Evolutionary conservation across 2,113 vertebrate species (phyloP).

Genomic region (Procavia capensis): DNA sequence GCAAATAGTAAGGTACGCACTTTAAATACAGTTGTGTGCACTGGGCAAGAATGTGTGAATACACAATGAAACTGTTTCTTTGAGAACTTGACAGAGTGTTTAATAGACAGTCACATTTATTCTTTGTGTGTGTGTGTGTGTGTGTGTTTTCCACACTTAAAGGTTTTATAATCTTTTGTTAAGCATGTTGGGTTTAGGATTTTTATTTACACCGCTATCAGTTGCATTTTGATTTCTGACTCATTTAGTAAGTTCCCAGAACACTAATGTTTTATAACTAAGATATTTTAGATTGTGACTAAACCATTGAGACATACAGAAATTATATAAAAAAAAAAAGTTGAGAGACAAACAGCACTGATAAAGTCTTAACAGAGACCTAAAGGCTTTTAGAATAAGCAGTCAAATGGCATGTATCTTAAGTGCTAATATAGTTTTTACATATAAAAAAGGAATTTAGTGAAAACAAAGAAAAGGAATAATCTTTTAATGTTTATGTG

Average conservation of each 20-base stretch:
- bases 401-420: conserved; percentile 43
- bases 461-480: background rate
- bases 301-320: background rate
- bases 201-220: conserved; percentile 37
- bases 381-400: background rate
- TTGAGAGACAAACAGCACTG: conserved; percentile 21
- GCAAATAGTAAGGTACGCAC: background rate
- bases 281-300: conserved; percentile 46
- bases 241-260: conserved; percentile 62
- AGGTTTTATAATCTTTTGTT: conserved; percentile 73
- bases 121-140: conserved; percentile 60
- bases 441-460: background rate
- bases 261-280: conserved; percentile 70
- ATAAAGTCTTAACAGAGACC: conserved; percentile 35
- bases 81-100: conserved; percentile 40
- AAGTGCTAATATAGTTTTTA: background rate
- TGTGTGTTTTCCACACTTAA: conserved; percentile 71
- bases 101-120: conserved; percentile 48
- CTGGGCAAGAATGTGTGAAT: conserved; percentile 17
- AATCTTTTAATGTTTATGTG: background rate
- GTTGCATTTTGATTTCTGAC: conserved; percentile 10
- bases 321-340: background rate
- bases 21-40: background rate
- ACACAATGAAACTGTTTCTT: background rate
- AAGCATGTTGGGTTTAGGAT: conserved; percentile 39